phyloP scores from a whole-genome alignment of 2,888 invertebrate species.

The Prenolepis imparis region DNA sequence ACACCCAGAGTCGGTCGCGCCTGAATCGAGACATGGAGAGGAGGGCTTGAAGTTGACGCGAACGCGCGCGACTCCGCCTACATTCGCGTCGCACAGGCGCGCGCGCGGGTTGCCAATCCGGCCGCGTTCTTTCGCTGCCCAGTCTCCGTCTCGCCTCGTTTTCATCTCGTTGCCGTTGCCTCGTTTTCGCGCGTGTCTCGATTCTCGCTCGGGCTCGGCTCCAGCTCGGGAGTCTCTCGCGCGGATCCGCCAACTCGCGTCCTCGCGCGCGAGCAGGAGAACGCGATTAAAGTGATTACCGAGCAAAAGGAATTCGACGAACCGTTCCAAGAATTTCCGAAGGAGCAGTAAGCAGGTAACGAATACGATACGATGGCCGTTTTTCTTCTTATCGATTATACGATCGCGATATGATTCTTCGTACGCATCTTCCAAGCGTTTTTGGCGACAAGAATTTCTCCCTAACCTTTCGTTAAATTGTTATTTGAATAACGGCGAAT shows the following conservation, averaged over 20 bases:
- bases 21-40: constrained; percentile 48
- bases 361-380: not conserved
- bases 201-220: not conserved
- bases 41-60: constrained; percentile 62
- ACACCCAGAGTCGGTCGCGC: not conserved
- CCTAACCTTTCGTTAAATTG: not conserved
- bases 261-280: not conserved
- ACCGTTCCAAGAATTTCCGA: not conserved
- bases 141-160: constrained; percentile 79
- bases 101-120: constrained; percentile 42
- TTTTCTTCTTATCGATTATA: not conserved
- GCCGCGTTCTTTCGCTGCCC: constrained; percentile 51
- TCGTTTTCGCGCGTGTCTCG: constrained; percentile 53
- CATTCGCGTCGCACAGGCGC: constrained; percentile 53
- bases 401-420: not conserved
- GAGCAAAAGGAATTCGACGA: not conserved
- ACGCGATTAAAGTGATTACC: constrained; percentile 11
- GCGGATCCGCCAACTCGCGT: not conserved
- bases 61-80: constrained; percentile 70
- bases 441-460: not conserved
- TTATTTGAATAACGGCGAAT: not conserved
- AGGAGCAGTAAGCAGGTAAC: not conserved
- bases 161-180: constrained; percentile 73
- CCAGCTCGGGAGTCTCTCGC: constrained; percentile 8
- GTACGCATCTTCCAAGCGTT: not conserved